These are phyloP conservation scores for Laupala kohalensis DNA, from an alignment of 1,140 invertebrate species.

Conservation along the genomic window DNA sequence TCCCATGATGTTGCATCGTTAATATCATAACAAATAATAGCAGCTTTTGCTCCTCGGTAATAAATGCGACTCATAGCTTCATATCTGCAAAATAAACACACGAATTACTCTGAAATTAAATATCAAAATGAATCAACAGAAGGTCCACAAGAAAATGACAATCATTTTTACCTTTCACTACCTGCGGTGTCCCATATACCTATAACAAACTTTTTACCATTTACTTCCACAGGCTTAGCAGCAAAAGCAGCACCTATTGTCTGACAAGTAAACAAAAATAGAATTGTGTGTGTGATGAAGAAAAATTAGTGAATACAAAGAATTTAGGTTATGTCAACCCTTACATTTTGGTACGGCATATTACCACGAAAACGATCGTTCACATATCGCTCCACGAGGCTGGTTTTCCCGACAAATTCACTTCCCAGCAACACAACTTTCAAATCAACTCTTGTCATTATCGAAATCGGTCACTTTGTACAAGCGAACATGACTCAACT, in stretches of 20 bases:
- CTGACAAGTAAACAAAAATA: slow-evolving; percentile 33
- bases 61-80: slow-evolving; percentile 55
- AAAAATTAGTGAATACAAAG: neutral
- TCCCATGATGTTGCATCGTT: slow-evolving; percentile 42
- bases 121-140: too few relatives aligned
- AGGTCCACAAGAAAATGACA: too few relatives aligned
- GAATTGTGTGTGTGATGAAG: slow-evolving; percentile 3
- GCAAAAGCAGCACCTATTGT: slow-evolving; percentile 57
- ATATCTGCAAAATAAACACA: too few relatives aligned
- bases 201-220: slow-evolving; percentile 37
- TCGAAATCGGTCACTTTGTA: neutral
- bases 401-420: slow-evolving; percentile 44
- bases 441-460: slow-evolving; percentile 37
- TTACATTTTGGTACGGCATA: slow-evolving; percentile 34
- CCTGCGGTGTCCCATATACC: slow-evolving; percentile 67
- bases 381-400: slow-evolving; percentile 40
- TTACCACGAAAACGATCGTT: slow-evolving; percentile 33
- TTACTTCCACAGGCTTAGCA: slow-evolving; percentile 38
- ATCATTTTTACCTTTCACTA: slow-evolving; percentile 43
- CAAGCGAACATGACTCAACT: neutral
- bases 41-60: slow-evolving; percentile 53
- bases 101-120: too few relatives aligned
- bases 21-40: slow-evolving; percentile 57
- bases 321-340: slow-evolving; percentile 13
- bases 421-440: slow-evolving; percentile 46